Percentiles rank a stretch among this genome's conserved stretches.
Evolutionary conservation across 2,797 vertebrate genomes (phyloP).

Genomic region (Hoplostethus atlanticus): DNA sequence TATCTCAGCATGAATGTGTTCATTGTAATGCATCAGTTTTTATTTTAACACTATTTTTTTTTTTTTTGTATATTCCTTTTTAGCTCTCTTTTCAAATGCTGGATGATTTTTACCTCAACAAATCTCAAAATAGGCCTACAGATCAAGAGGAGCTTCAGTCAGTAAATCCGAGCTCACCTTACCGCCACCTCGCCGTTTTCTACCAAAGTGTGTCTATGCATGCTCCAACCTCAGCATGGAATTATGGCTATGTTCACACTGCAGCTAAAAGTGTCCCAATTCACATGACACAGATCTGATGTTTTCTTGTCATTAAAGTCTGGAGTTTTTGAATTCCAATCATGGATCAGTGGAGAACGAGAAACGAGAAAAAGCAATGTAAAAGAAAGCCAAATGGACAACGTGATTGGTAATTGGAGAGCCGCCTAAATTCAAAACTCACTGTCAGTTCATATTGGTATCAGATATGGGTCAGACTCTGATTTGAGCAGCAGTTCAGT

Average conservation of each 20-base stretch:
- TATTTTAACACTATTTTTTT: constrained; percentile 65
- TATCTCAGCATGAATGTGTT: constrained; percentile 72
- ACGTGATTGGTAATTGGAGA: no score
- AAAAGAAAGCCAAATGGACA: no score
- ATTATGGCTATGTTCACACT: constrained; percentile 17
- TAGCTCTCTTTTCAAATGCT: constrained; percentile 78
- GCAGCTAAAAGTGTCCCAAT: constrained; percentile 5
- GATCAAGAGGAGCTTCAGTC: constrained; percentile 37
- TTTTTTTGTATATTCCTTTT: constrained; percentile 54
- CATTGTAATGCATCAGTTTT: constrained; percentile 57
- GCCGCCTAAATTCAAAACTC: no score
- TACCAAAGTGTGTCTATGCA: constrained; percentile 25
- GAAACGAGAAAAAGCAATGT: no score
- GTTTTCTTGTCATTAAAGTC: not conserved
- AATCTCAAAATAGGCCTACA: constrained; percentile 62
- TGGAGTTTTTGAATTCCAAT: no score
- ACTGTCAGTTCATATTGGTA: no score
- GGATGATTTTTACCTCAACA: constrained; percentile 78
- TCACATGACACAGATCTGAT: not conserved
- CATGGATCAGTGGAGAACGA: no score
- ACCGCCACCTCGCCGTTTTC: not conserved
- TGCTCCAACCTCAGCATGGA: constrained; percentile 8
- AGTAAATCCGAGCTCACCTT: constrained; percentile 30
- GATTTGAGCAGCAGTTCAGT: not conserved
- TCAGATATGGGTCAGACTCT: not conserved